These are phyloP conservation scores for Caenorhabditis plicata DNA, from an alignment of 2,888 invertebrate genomes.

Conservation along the genomic window DNA sequence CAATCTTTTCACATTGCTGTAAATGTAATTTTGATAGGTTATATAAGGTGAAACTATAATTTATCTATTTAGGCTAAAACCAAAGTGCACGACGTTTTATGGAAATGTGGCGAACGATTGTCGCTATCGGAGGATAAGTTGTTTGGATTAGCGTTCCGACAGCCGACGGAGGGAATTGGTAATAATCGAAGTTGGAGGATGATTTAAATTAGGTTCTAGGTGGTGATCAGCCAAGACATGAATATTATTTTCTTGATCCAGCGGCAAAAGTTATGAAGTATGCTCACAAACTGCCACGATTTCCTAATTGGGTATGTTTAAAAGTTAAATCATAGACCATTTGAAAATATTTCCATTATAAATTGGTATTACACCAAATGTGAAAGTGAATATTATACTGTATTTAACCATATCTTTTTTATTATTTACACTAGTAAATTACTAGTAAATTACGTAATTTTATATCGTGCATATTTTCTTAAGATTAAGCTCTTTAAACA, in stretches of 20 bases:
- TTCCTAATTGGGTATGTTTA: slow-evolving; percentile 47
- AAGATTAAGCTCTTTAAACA: no score
- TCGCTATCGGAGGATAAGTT: slow-evolving; percentile 50
- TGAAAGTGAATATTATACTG: no score
- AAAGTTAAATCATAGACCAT: no score
- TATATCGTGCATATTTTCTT: no score
- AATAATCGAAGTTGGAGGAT: no score
- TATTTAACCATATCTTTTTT: no score
- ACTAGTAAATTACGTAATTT: no score
- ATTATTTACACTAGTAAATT: background rate
- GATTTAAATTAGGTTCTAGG: no score
- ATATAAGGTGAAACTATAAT: background rate
- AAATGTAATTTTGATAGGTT: slow-evolving; percentile 24
- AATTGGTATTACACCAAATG: no score
- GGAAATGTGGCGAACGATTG: slow-evolving; percentile 52
- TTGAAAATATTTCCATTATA: no score
- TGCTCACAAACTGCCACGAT: slow-evolving; percentile 52
- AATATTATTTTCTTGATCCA: slow-evolving; percentile 55
- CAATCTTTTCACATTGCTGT: slow-evolving; percentile 44
- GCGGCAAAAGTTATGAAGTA: slow-evolving; percentile 53
- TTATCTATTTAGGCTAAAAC: slow-evolving; percentile 43
- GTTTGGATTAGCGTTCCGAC: slow-evolving; percentile 50
- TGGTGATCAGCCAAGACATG: slow-evolving; percentile 52
- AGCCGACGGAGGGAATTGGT: slow-evolving; percentile 52
- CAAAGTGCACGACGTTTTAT: slow-evolving; percentile 49